These are phyloP conservation scores for Sminthurides aquaticus DNA, from an alignment of 2,888 invertebrate genomes.

Conservation along the genomic window DNA sequence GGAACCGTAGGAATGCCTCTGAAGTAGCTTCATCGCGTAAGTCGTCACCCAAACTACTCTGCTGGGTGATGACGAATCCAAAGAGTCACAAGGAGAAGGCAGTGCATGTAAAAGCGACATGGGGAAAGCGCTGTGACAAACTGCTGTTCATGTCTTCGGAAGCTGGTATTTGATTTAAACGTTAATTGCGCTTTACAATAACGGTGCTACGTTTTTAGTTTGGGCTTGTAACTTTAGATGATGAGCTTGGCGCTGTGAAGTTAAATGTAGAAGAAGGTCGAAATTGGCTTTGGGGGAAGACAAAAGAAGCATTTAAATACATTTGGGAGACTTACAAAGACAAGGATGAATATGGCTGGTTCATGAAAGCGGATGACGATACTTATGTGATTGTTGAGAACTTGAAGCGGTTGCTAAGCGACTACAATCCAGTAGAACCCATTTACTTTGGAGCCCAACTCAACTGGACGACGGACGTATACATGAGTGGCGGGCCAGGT, in stretches of 20 bases:
- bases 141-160: constrained; percentile 78
- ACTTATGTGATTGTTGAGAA: constrained; percentile 83
- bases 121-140: constrained; percentile 87
- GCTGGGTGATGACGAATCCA: constrained; percentile 96
- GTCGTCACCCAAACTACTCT: constrained; percentile 71
- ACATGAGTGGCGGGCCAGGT: constrained; percentile 81
- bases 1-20: no score
- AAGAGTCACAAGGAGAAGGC: constrained; percentile 81
- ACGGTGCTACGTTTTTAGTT: neutral
- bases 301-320: constrained; percentile 85
- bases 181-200: neutral
- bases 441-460: constrained; percentile 92
- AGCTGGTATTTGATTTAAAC: constrained; percentile 53
- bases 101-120: constrained; percentile 83
- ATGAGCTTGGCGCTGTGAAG: no score
- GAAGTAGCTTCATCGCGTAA: no score
- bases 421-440: constrained; percentile 64
- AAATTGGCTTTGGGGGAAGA: constrained; percentile 91
- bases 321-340: constrained; percentile 74
- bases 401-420: constrained; percentile 75
- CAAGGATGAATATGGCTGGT: constrained; percentile 85
- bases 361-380: constrained; percentile 91
- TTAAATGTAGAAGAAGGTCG: constrained; percentile 74
- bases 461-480: no score
- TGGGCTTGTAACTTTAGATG: no score